Evolutionary conservation across 35 echinoderm and acorn worm species (phyloP), one percentile per base, ranked within the genome.

Genomic region (Lytechinus pictus): DNA sequence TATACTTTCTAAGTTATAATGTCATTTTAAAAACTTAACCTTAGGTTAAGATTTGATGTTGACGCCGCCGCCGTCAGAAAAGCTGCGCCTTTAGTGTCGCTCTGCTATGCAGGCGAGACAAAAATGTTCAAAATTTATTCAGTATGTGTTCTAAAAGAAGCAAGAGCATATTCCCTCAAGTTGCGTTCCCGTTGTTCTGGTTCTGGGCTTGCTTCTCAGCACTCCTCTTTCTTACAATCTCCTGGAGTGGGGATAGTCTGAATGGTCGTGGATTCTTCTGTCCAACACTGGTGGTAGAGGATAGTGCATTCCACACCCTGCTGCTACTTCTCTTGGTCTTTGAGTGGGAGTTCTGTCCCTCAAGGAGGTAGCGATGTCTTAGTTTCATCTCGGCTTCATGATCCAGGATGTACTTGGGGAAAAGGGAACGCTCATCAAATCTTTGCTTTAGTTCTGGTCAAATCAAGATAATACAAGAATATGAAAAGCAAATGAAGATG

Each of bases 331-430:
- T 93, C 94, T 95, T 96, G 60, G 56, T 87, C 54, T 55, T 53
- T 27, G 21, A 44, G 3, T 8, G 93, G 55, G 9, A 61, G 5
- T 91, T 86, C 0, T 44, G 86, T 57, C 71, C 54, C 53, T 99
- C 95, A 19, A 97, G 57, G 52, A 96, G 87, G 21, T 86, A 95
- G 54, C 71, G 89, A 92, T 99, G 94, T 27, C 91, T 91, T 10
- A 54, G 71, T 94, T 96, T 97, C 98, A 99, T 99, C 86, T 97
- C 96, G 4, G 96, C 91, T 53, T 99, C 98, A 53, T 92, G 97
- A 57, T 99, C 97, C 58, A 99, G 87, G 95, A 99, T 97, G 94
- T 97, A 97, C 93, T 97, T 96, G 87, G 98, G 98, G 54, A 99
- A 99, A 12, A 99, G 94, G 96, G 95, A 97, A 16, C 96, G 97